Evolutionary conservation across 2,888 invertebrate species (phyloP).

Genomic region (Pogonocherus hispidulus): DNA sequence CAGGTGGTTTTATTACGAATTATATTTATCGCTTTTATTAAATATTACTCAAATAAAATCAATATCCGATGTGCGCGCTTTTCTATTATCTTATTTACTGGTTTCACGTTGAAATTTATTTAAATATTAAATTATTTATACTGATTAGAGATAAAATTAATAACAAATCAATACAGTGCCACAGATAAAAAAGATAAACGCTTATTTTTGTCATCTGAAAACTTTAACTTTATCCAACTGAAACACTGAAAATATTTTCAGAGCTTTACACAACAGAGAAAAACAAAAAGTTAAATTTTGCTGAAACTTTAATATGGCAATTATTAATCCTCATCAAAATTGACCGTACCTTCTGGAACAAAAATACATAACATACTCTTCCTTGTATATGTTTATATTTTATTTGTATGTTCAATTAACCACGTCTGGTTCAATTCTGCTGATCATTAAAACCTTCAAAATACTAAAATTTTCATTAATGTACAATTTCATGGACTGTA

Average conservation of each 20-base stretch:
- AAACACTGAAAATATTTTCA: neutral
- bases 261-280: neutral
- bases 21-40: constrained; percentile 55
- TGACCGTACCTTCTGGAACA: too few species aligned
- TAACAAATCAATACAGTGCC: constrained; percentile 61
- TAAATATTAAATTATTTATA: constrained; percentile 60
- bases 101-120: constrained; percentile 56
- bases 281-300: too few species aligned
- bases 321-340: too few species aligned
- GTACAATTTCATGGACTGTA: too few species aligned
- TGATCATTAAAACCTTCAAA: too few species aligned
- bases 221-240: constrained; percentile 17
- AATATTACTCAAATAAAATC: constrained; percentile 54
- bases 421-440: too few species aligned
- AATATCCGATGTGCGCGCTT: constrained; percentile 47
- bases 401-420: too few species aligned
- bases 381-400: too few species aligned
- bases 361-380: too few species aligned
- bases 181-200: constrained; percentile 60
- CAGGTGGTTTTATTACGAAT: constrained; percentile 53
- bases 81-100: constrained; percentile 55
- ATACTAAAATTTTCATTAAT: too few species aligned
- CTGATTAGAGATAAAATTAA: constrained; percentile 61
- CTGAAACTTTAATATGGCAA: too few species aligned
- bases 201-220: constrained; percentile 52